Evolutionary conservation across 2,888 invertebrate species (phyloP).

Genomic region (Acheta domesticus): DNA sequence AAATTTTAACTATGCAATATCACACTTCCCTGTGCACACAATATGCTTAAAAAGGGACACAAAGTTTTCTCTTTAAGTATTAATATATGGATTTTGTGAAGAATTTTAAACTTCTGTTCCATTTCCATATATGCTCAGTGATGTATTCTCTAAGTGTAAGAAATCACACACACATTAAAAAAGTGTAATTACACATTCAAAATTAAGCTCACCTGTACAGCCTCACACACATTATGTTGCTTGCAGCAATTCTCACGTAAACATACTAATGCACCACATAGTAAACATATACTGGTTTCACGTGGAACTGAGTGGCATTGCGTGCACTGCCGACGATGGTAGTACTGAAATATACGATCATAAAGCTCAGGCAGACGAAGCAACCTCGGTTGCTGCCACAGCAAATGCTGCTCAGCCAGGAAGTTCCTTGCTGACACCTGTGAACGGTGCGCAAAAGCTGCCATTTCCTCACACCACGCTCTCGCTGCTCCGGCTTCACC

Average conservation of each 20-base stretch:
- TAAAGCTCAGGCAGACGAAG: slow-evolving; percentile 84
- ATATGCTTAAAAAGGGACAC: too few relatives aligned
- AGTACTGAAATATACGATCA: slow-evolving; percentile 87
- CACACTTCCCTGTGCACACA: too few relatives aligned
- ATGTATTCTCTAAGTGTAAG: too few relatives aligned
- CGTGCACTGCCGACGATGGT: slow-evolving; percentile 83
- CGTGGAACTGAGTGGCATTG: slow-evolving; percentile 87
- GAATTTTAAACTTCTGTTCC: too few relatives aligned
- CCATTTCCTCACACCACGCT: slow-evolving; percentile 69
- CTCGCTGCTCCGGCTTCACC: slow-evolving; percentile 49
- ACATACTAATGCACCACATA: slow-evolving; percentile 91
- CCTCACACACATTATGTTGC: slow-evolving; percentile 78
- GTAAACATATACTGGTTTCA: slow-evolving; percentile 86
- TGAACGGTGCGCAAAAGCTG: slow-evolving; percentile 53
- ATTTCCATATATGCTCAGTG: too few relatives aligned
- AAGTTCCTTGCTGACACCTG: slow-evolving; percentile 64
- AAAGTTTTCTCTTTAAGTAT: too few relatives aligned
- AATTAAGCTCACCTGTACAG: slow-evolving; percentile 60
- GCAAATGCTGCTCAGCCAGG: slow-evolving; percentile 68
- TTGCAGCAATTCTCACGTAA: slow-evolving; percentile 85
- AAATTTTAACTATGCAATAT: too few relatives aligned
- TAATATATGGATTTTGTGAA: too few relatives aligned
- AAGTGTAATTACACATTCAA: too few relatives aligned
- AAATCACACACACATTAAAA: too few relatives aligned
- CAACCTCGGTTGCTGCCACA: slow-evolving; percentile 79